phyloP scores from a whole-genome alignment of 2,888 invertebrate species.

The Troides aeacus region DNA sequence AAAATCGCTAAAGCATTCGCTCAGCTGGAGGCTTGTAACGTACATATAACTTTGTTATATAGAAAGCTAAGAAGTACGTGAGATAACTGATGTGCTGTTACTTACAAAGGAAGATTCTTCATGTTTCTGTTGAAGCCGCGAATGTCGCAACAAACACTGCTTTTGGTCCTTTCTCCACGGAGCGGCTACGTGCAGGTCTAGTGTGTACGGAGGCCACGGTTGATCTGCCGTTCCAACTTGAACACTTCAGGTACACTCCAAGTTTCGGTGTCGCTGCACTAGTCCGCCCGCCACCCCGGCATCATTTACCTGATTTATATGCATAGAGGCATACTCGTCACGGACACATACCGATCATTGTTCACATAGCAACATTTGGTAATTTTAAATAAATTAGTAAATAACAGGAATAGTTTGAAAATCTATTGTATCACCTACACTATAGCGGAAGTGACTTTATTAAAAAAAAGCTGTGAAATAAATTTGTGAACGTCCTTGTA shows the following conservation, averaged over 20 bases:
- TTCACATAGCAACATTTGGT: slow-evolving; percentile 45
- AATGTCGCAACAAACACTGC: slow-evolving; percentile 54
- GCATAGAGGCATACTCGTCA: slow-evolving; percentile 48
- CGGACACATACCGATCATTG: slow-evolving; percentile 49
- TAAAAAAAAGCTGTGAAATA: not conserved
- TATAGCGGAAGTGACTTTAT: not conserved
- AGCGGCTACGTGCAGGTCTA: slow-evolving; percentile 64
- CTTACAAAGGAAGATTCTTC: slow-evolving; percentile 72
- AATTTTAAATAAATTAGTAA: slow-evolving; percentile 35
- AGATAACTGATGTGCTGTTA: slow-evolving; percentile 35
- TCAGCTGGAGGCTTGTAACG: slow-evolving; percentile 44
- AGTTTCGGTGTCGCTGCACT: slow-evolving; percentile 43
- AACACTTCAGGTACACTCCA: slow-evolving; percentile 51
- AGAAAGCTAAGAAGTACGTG: slow-evolving; percentile 16
- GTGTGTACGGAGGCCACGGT: slow-evolving; percentile 67
- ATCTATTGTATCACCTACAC: slow-evolving; percentile 42
- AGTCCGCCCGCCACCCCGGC: slow-evolving; percentile 45
- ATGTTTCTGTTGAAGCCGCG: slow-evolving; percentile 48
- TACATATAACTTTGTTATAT: slow-evolving; percentile 15
- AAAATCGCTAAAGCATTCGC: slow-evolving; percentile 68
- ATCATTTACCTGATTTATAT: slow-evolving; percentile 59
- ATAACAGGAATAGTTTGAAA: slow-evolving; percentile 41
- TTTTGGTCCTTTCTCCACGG: slow-evolving; percentile 62
- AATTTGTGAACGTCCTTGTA: not conserved
- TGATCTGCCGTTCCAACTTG: slow-evolving; percentile 60